Evolutionary conservation across 2,888 invertebrate species (phyloP).

Genomic region (Sphecodes monilicornis): DNA sequence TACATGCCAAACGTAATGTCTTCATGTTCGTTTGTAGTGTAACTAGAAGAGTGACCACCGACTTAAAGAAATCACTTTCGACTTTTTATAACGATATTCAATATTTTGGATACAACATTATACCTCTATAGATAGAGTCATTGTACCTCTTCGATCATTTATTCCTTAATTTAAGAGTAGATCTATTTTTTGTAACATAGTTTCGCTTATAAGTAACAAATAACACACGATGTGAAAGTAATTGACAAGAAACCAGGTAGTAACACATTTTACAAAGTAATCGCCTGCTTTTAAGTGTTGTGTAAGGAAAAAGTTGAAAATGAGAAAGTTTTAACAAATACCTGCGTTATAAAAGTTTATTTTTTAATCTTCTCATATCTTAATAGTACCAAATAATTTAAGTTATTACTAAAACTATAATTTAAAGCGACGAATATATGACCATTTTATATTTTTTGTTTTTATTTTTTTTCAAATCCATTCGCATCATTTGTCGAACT

Average conservation of each 20-base stretch:
- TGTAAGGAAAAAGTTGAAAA: not conserved
- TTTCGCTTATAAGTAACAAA: conserved; percentile 13
- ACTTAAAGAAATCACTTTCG: conserved; percentile 17
- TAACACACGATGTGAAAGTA: conserved; percentile 4
- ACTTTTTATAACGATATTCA: conserved; percentile 17
- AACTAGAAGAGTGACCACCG: conserved; percentile 1
- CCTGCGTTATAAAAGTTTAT: not conserved
- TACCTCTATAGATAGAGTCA: conserved; percentile 30
- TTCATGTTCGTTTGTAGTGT: conserved; percentile 17
- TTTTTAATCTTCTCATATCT: conserved; percentile 19
- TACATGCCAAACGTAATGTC: not conserved
- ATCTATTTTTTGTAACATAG: conserved; percentile 35
- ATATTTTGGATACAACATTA: conserved; percentile 31
- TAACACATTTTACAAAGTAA: not conserved
- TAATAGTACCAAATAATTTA: conserved; percentile 15
- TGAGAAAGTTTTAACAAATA: not conserved
- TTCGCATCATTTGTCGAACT: too few relatives aligned
- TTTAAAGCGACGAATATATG: not conserved
- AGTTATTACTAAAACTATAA: conserved; percentile 12
- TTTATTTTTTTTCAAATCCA: not conserved
- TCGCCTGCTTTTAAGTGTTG: not conserved
- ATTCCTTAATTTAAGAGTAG: conserved; percentile 25
- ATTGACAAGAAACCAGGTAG: conserved; percentile 1
- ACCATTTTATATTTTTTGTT: conserved; percentile 1
- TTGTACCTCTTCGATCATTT: conserved; percentile 28